phyloP scores from a whole-genome alignment of 2,113 vertebrate genomes.

The Paraplagusia blochii region DNA sequence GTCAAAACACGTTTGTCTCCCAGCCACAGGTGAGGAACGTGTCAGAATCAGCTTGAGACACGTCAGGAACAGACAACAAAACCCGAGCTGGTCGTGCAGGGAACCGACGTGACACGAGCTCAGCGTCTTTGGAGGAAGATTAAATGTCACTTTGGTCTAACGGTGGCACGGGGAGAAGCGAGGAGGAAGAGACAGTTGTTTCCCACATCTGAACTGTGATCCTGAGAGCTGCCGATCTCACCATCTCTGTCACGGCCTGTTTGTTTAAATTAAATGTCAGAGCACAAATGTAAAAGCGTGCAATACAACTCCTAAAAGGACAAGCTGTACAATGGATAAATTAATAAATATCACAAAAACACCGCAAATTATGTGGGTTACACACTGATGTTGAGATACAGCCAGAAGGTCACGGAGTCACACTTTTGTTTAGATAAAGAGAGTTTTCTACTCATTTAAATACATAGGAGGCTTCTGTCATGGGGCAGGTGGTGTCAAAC shows the following conservation, averaged over 20 bases:
- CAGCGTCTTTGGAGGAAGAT: background rate
- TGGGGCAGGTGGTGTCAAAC: no score
- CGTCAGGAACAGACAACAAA: conserved; percentile 22
- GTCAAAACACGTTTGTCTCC: conserved; percentile 7
- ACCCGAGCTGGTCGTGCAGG: conserved; percentile 7
- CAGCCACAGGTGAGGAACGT: background rate
- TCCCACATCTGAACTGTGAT: background rate
- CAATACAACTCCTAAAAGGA: no score
- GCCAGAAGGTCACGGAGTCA: no score
- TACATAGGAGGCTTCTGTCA: no score
- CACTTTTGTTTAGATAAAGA: no score
- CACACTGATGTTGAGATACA: no score
- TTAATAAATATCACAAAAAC: no score
- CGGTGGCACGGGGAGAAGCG: background rate
- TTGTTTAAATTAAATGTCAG: background rate
- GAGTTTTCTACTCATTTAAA: no score
- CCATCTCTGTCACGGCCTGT: background rate
- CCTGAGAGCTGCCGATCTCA: background rate
- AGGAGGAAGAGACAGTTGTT: conserved; percentile 1
- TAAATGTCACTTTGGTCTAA: background rate
- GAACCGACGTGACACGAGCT: conserved; percentile 3
- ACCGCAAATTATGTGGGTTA: no score
- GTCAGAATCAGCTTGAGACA: conserved; percentile 14
- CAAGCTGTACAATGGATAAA: no score
- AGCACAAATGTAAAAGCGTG: background rate